Evolutionary conservation across 37 sponge, comb jelly and placozoan species (phyloP).

Genomic region (Mnemiopsis leidyi): DNA sequence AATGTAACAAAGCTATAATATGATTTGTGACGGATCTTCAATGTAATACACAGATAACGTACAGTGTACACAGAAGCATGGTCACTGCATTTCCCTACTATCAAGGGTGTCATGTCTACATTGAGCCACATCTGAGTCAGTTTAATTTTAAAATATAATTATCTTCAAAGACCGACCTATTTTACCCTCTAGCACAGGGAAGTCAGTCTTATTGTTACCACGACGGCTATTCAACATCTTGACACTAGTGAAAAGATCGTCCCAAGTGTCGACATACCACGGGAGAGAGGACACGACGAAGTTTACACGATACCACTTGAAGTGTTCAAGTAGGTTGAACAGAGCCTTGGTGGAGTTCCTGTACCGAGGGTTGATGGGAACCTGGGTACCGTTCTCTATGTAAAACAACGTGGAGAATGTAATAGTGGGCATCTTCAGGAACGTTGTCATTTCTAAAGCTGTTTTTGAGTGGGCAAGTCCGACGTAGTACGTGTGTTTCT

Average conservation of each 20-base stretch:
- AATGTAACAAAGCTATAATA: too few species aligned
- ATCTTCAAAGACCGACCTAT: too few species aligned
- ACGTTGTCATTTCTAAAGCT: conserved; percentile 42
- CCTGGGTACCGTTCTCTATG: conserved; percentile 7
- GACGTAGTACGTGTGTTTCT: not conserved
- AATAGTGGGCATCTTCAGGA: conserved; percentile 21
- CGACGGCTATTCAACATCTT: not conserved
- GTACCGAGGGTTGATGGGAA: conserved; percentile 43
- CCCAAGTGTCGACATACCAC: conserved; percentile 17
- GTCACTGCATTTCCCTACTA: too few species aligned
- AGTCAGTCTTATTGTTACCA: too few species aligned
- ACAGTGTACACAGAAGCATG: too few species aligned
- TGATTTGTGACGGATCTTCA: too few species aligned
- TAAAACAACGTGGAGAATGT: not conserved
- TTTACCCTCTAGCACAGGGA: too few species aligned
- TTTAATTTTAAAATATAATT: too few species aligned
- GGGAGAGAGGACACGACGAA: conserved; percentile 16
- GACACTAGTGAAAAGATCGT: not conserved
- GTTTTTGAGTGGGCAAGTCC: not conserved
- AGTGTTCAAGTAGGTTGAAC: conserved; percentile 29
- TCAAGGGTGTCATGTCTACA: too few species aligned
- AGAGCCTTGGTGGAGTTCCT: not conserved
- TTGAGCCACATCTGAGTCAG: too few species aligned
- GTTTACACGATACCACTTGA: conserved; percentile 19
- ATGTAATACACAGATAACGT: too few species aligned